Evolutionary conservation across 1,140 invertebrate species (phyloP).

Genomic region (Heliconius congener): DNA sequence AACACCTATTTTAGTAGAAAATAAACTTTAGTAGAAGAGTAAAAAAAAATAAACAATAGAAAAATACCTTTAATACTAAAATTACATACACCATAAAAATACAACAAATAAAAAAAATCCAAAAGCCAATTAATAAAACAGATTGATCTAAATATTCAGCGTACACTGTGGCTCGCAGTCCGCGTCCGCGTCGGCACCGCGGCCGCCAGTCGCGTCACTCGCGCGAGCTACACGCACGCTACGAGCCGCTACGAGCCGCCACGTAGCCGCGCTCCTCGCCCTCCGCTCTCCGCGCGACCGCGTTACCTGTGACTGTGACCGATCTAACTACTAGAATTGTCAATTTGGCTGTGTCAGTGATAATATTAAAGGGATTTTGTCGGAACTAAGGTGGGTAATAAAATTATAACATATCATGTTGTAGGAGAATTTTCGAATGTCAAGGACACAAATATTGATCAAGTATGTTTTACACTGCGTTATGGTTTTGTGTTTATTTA

Average conservation of each 20-base stretch:
- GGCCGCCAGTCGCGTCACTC: slow-evolving; percentile 65
- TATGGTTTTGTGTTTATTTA: slow-evolving; percentile 35
- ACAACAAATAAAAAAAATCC: too few relatives aligned
- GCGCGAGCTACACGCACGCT: slow-evolving; percentile 65
- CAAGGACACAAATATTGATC: slow-evolving; percentile 77
- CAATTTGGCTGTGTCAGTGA: slow-evolving; percentile 51
- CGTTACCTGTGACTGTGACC: slow-evolving; percentile 53
- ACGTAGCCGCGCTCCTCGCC: slow-evolving; percentile 45
- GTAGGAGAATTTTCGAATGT: slow-evolving; percentile 63
- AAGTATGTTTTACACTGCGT: slow-evolving; percentile 49
- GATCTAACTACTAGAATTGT: slow-evolving; percentile 46
- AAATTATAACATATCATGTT: slow-evolving; percentile 50
- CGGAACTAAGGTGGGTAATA: slow-evolving; percentile 64
- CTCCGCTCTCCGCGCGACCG: slow-evolving; percentile 37
- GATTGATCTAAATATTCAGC: slow-evolving; percentile 45
- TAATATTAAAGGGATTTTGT: slow-evolving; percentile 37
- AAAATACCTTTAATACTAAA: too few relatives aligned
- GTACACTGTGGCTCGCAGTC: slow-evolving; percentile 60
- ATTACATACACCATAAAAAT: too few relatives aligned
- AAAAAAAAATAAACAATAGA: too few relatives aligned
- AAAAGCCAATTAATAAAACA: not conserved
- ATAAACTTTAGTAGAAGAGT: too few relatives aligned
- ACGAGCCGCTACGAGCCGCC: slow-evolving; percentile 58
- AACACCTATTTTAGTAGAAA: too few relatives aligned
- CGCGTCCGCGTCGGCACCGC: slow-evolving; percentile 60